Percentiles rank a stretch among this genome's conserved stretches.
Evolutionary conservation across 1,140 invertebrate genomes (phyloP).

Genomic region (Triops longicaudatus): DNA sequence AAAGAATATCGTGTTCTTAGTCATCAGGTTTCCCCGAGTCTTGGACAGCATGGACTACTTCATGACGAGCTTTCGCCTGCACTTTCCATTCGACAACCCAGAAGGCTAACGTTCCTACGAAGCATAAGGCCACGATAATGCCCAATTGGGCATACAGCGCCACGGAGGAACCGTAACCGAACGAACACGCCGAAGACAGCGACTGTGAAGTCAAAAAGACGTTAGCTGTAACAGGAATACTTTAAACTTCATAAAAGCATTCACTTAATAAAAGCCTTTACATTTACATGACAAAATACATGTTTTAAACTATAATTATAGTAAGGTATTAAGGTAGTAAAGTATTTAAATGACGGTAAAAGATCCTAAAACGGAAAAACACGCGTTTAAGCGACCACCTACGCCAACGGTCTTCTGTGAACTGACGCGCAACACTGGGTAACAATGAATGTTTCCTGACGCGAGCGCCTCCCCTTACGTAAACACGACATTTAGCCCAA

Average conservation of each 20-base stretch:
- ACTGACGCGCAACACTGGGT: too few species aligned
- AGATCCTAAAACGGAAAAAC: too few species aligned
- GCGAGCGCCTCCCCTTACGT: too few species aligned
- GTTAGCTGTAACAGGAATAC: too few species aligned
- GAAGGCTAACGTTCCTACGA: constrained; percentile 70
- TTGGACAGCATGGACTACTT: not conserved
- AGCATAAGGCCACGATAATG: constrained; percentile 61
- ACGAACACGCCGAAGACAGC: constrained; percentile 75
- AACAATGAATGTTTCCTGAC: too few species aligned
- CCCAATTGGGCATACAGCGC: constrained; percentile 68
- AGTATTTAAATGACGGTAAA: too few species aligned
- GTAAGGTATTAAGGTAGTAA: too few species aligned
- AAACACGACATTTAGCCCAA: too few species aligned
- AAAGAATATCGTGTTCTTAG: not conserved
- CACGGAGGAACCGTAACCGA: constrained; percentile 73
- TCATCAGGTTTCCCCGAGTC: not conserved
- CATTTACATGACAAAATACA: too few species aligned
- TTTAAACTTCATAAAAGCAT: constrained; percentile 17
- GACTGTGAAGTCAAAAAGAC: constrained; percentile 55
- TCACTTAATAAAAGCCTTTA: constrained; percentile 7
- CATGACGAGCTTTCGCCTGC: not conserved
- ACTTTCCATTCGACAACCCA: constrained; percentile 61
- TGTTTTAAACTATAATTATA: too few species aligned
- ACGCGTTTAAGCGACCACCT: too few species aligned
- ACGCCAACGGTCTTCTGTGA: too few species aligned